A percentile compares a stretch with the other conserved stretches of the same genome.
These are phyloP conservation scores for Nothoprocta perdicaria DNA, from an alignment of 2,113 vertebrate genomes.

Conservation along the genomic window DNA sequence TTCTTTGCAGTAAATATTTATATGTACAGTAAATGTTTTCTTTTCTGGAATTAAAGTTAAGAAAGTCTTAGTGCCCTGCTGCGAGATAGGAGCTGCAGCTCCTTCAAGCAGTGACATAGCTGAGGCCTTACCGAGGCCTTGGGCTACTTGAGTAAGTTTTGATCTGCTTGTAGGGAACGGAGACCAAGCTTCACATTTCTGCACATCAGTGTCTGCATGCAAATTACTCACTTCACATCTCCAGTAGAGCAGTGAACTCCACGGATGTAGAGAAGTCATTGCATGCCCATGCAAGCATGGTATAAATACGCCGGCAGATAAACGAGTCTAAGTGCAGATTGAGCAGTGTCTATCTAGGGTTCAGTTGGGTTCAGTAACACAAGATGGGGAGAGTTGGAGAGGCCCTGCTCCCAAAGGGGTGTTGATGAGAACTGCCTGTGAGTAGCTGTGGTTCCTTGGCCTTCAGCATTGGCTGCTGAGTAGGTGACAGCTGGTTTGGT, in stretches of 20 bases:
- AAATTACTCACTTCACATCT: conserved; percentile 35
- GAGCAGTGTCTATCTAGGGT: not conserved
- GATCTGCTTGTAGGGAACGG: not conserved
- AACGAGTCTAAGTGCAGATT: not conserved
- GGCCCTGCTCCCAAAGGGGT: not conserved
- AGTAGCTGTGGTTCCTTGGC: not conserved
- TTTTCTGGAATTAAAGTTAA: conserved; percentile 47
- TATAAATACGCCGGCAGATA: conserved; percentile 5
- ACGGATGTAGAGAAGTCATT: conserved; percentile 53
- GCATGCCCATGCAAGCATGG: conserved; percentile 71
- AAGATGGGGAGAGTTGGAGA: not conserved
- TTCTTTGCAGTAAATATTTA: conserved; percentile 73
- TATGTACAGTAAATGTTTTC: conserved; percentile 73
- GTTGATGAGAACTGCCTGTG: not conserved
- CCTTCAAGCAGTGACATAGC: not conserved
- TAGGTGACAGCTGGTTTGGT: conserved; percentile 2
- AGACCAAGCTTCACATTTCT: conserved; percentile 16
- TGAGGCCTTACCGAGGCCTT: fast-evolving
- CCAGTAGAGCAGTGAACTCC: conserved; percentile 45
- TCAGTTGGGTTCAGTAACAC: not conserved
- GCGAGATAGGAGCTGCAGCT: not conserved
- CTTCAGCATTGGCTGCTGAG: not conserved
- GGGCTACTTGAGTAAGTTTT: not conserved
- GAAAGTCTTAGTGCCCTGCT: not conserved
- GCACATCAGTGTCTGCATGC: conserved; percentile 68